A percentile compares a stretch with the other conserved stretches of the same genome.
Conservation (phyloP, 2,797 vertebrate genomes). For the Ptychadena robeensis region DNA sequence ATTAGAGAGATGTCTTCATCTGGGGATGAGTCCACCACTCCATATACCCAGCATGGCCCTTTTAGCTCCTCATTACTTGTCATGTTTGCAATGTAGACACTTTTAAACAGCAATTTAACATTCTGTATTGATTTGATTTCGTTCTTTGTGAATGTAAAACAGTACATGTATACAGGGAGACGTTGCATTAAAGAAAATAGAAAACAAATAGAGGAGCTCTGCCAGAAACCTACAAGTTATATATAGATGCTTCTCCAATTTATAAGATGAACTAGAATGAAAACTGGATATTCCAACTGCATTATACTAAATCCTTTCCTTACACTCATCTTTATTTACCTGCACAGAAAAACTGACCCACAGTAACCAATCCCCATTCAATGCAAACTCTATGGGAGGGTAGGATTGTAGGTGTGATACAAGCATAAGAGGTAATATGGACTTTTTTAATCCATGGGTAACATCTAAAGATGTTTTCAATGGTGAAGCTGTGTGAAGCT, state of each 20-base stretch:
- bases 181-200: neutral
- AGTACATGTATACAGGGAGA: neutral
- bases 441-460: too few relatives aligned
- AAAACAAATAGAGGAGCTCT: neutral
- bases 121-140: neutral
- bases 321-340: too few relatives aligned
- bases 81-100: neutral
- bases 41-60: neutral
- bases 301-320: neutral
- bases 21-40: slow-evolving; percentile 24
- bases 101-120: neutral
- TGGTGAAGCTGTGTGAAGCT: too few relatives aligned
- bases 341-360: too few relatives aligned
- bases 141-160: neutral
- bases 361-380: too few relatives aligned
- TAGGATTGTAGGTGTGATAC: too few relatives aligned
- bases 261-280: neutral
- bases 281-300: neutral
- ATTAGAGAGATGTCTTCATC: slow-evolving; percentile 2
- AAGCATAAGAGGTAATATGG: too few relatives aligned
- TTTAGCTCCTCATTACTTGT: neutral
- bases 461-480: too few relatives aligned
- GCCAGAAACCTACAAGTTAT: neutral
- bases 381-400: too few relatives aligned
- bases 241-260: neutral